phyloP scores from a whole-genome alignment of 2,888 invertebrate genomes.

The Trichopria drosophilae region DNA sequence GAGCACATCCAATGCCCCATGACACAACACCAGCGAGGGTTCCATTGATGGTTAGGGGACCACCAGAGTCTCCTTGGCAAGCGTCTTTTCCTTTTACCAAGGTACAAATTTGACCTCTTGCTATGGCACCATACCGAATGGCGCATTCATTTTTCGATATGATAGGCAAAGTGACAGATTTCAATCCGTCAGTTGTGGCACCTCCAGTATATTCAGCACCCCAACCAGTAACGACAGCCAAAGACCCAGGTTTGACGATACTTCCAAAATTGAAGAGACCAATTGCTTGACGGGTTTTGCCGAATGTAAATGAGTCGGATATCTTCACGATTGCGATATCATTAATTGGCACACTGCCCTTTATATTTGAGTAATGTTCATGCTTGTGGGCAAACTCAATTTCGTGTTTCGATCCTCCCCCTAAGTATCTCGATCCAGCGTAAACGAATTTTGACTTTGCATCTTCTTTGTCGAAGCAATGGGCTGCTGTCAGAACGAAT shows the following conservation, averaged over 20 bases:
- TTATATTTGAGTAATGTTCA: conserved; percentile 59
- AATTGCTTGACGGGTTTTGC: conserved; percentile 58
- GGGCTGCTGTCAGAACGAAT: conserved; percentile 64
- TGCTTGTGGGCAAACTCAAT: conserved; percentile 60
- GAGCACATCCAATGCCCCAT: conserved; percentile 64
- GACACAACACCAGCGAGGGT: conserved; percentile 46
- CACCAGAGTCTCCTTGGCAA: conserved; percentile 46
- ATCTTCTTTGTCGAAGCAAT: conserved; percentile 58
- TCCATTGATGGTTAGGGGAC: conserved; percentile 41
- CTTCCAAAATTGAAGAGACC: conserved; percentile 56
- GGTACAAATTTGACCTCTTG: conserved; percentile 62
- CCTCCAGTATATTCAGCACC: conserved; percentile 39
- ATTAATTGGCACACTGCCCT: conserved; percentile 37
- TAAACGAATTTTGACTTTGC: conserved; percentile 52
- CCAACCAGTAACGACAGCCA: conserved; percentile 44
- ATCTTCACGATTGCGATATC: conserved; percentile 65
- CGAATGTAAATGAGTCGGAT: conserved; percentile 57
- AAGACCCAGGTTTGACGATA: conserved; percentile 36
- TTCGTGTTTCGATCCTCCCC: conserved; percentile 61
- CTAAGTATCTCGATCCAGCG: conserved; percentile 56
- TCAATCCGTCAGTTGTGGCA: conserved; percentile 50
- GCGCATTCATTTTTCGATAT: conserved; percentile 61
- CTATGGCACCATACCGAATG: conserved; percentile 25
- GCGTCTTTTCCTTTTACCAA: conserved; percentile 59
- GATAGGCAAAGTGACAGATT: conserved; percentile 63